Evolutionary conservation across 2,113 vertebrate species (phyloP).

Genomic region (Antechinus flavipes): DNA sequence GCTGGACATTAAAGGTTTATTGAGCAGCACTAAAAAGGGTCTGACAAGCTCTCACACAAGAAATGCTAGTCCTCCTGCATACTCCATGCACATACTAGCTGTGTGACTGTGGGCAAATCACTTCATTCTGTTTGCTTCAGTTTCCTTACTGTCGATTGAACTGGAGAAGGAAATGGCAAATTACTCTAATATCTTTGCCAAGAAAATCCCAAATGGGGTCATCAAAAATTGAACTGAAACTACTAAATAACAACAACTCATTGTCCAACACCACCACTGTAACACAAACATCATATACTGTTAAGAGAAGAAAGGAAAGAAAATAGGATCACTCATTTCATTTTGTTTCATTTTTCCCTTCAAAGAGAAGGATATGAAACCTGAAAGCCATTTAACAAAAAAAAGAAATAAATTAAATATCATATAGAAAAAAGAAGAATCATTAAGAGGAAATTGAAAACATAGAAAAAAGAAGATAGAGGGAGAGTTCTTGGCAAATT

Average conservation of each 20-base stretch:
- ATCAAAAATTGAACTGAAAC: not conserved
- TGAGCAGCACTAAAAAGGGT: not conserved
- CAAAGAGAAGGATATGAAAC: not conserved
- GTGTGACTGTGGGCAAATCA: not conserved
- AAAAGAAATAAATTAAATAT: too few relatives aligned
- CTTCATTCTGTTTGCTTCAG: not conserved
- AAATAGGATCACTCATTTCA: not conserved
- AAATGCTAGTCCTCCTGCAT: too few relatives aligned
- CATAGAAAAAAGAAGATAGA: not conserved
- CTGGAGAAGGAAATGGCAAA: not conserved
- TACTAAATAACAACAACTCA: not conserved
- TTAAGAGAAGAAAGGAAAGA: not conserved
- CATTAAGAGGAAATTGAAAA: not conserved
- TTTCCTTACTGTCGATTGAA: not conserved
- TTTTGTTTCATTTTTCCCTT: not conserved
- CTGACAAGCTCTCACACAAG: not conserved
- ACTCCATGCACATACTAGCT: not conserved
- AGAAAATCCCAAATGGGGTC: not conserved
- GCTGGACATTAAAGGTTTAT: not conserved
- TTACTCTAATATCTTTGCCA: not conserved
- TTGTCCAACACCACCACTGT: not conserved
- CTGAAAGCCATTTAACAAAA: not conserved
- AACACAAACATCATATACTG: not conserved
- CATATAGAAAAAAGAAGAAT: not conserved
- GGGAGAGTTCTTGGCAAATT: not conserved